A percentile compares a stretch with the other conserved stretches of the same genome.
phyloP scores from a whole-genome alignment of 2,888 invertebrate genomes.

The Pristionchus arcanus region DNA sequence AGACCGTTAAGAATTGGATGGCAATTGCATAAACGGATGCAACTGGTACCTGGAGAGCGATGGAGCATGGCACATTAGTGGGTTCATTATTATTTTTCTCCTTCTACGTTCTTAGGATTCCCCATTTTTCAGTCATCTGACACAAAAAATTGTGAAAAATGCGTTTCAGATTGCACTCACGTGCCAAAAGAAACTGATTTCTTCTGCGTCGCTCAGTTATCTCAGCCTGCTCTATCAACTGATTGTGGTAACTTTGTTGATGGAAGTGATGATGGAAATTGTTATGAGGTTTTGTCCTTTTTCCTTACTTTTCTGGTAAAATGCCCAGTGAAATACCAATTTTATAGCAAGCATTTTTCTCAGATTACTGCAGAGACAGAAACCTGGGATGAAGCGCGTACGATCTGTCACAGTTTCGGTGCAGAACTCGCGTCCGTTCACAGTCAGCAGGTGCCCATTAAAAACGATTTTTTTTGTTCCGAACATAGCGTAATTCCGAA shows the following conservation, averaged over 20 bases:
- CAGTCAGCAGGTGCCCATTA: background rate
- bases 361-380: background rate
- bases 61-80: background rate
- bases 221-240: background rate
- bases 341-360: too few relatives aligned
- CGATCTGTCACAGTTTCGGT: slow-evolving; percentile 13
- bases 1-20: background rate
- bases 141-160: too few relatives aligned
- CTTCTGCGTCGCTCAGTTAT: background rate
- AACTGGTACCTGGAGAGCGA: background rate
- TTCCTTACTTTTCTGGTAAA: background rate
- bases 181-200: background rate
- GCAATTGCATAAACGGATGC: background rate
- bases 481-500: background rate
- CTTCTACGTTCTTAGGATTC: too few relatives aligned
- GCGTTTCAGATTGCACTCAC: background rate
- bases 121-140: too few relatives aligned
- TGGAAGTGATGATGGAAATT: background rate
- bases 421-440: background rate
- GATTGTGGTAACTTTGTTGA: background rate
- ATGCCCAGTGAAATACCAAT: too few relatives aligned
- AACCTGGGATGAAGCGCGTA: background rate
- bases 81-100: background rate
- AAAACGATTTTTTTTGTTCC: background rate
- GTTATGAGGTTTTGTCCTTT: background rate